A percentile compares a stretch with the other conserved stretches of the same genome.
Evolutionary conservation across 2,888 invertebrate genomes (phyloP).

Genomic region (Linnaemya tessellans): DNA sequence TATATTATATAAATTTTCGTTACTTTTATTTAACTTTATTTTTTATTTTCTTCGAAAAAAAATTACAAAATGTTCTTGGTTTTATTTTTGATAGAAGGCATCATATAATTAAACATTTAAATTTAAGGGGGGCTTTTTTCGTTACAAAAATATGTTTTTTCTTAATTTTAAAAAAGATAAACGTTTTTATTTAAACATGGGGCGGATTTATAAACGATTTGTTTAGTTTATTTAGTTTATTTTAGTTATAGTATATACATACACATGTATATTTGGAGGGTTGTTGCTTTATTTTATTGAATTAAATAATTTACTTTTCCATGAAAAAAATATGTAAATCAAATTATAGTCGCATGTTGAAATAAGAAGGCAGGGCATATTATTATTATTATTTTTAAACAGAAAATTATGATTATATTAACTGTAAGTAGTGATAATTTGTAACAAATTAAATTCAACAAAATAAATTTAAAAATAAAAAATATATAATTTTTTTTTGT

Average conservation of each 20-base stretch:
- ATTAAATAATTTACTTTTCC: slow-evolving; percentile 33
- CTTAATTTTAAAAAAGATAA: slow-evolving; percentile 21
- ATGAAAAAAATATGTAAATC: slow-evolving; percentile 22
- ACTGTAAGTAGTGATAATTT: slow-evolving; percentile 59
- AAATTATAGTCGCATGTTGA: slow-evolving; percentile 38
- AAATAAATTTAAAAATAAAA: slow-evolving; percentile 61
- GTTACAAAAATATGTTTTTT: slow-evolving; percentile 71
- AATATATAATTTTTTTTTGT: slow-evolving; percentile 26
- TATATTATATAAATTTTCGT: neutral
- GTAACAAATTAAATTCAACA: slow-evolving; percentile 70
- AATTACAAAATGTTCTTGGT: slow-evolving; percentile 57
- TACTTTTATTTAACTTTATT: slow-evolving; percentile 53
- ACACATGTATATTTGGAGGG: slow-evolving; percentile 45
- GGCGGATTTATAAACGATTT: slow-evolving; percentile 55
- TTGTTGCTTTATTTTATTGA: slow-evolving; percentile 32
- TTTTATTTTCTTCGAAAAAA: slow-evolving; percentile 58
- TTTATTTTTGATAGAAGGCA: slow-evolving; percentile 32
- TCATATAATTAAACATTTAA: slow-evolving; percentile 48
- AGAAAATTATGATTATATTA: slow-evolving; percentile 43
- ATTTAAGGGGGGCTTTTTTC: slow-evolving; percentile 45
- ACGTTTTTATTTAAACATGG: slow-evolving; percentile 29
- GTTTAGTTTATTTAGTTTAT: slow-evolving; percentile 12
- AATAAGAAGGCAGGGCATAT: slow-evolving; percentile 47
- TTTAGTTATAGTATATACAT: slow-evolving; percentile 1
- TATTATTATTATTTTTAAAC: slow-evolving; percentile 25